Base-by-base conservation (phyloP, 1,140 invertebrate genomes). In the Geopemphigus sp. region DNA sequence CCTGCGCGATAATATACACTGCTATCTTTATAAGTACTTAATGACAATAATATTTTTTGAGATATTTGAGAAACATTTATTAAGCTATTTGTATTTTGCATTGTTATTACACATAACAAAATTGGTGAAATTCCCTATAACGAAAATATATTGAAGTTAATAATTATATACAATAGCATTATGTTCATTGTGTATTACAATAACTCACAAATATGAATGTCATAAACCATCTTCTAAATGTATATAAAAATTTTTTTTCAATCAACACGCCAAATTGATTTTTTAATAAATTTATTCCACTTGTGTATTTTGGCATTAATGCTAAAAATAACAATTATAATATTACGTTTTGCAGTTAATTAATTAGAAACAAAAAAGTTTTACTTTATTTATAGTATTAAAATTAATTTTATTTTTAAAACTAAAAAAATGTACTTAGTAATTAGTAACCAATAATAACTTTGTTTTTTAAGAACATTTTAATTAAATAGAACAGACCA, bases 241-340 rank as follows among this genome's bases (percentile, higher is more conserved):
- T 80, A 64, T 73, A 83, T 24, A 78, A 15, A 0, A 45, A 6
- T 74, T 82, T 83, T 80, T 84, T 84, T 11, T 76, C 26, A 15
- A 84, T 59, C 32, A 84, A 73, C 6, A 63, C 81, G n/a, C 50
- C 68, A 56, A 84, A 81, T 64, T 84, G 84, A 47, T 83, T 81
- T 26, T 76, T 24, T n/a, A 82, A 17, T 45, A 83, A 82, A 32
- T 3, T 14, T 11, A 82, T 24, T n/a, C 81, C 83, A 72, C 22
- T 81, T 12, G 57, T 26, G 61, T 81, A 63, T 6, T 78, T 78
- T 61, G 80, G 80, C 57, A 80, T 73, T 50, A 82, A 56, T 12
- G 68, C 82, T 82, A 72, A 56, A 82, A 80, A 29, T 72, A 53
- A 70, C 29, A 19, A 11, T 39, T 39, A 39, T 39, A 39, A 8